Percentiles rank a stretch among this genome's conserved stretches.
These are phyloP conservation scores for Salmo trutta DNA, from an alignment of 2,797 vertebrate species.

Conservation along the genomic window DNA sequence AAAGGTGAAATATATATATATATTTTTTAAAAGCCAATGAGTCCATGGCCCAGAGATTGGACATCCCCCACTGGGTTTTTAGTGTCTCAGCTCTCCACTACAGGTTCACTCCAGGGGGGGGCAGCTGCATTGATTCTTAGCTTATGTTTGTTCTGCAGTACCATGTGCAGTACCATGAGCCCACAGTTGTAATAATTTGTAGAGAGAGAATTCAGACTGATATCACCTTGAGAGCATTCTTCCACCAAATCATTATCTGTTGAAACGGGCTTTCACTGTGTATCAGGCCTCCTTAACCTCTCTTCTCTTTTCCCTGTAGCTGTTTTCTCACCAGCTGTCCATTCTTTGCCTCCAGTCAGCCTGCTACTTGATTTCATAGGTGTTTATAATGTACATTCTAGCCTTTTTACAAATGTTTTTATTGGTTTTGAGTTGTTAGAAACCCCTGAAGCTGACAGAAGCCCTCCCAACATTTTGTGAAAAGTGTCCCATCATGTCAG, in stretches of 20 bases:
- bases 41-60: not conserved
- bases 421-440: not conserved
- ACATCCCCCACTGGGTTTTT: not conserved
- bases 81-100: not conserved
- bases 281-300: too few species aligned
- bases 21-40: too few species aligned
- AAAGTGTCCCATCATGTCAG: constrained; percentile 30
- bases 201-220: not conserved
- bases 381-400: too few species aligned
- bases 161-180: not conserved
- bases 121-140: not conserved
- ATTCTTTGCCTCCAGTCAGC: not conserved
- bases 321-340: too few species aligned
- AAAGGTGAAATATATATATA: too few species aligned
- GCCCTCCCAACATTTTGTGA: constrained; percentile 13
- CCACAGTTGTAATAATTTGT: not conserved
- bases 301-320: not conserved
- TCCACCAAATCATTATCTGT: not conserved
- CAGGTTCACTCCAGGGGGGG: not conserved
- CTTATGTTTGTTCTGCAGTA: not conserved
- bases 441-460: constrained; percentile 5
- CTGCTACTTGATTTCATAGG: too few species aligned
- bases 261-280: not conserved
- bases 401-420: not conserved
- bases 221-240: not conserved